These are phyloP conservation scores for Acrocyrtus sp. DNA, from an alignment of 2,888 invertebrate species.

Conservation along the genomic window DNA sequence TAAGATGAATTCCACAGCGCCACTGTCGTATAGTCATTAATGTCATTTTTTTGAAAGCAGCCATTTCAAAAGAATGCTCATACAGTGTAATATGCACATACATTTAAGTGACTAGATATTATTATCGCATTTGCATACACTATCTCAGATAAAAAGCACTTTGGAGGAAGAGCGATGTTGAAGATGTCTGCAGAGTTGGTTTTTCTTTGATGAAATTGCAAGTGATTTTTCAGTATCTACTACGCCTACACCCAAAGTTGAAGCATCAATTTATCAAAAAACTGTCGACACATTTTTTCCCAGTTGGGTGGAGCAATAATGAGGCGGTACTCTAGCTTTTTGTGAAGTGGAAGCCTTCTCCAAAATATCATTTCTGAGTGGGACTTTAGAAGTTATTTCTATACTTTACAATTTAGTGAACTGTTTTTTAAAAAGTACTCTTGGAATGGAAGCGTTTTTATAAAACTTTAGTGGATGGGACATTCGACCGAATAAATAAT, in stretches of 20 bases:
- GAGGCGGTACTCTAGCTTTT: background rate
- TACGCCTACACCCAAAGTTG: background rate
- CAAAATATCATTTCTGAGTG: background rate
- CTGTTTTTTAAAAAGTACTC: too few relatives aligned
- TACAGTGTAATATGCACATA: background rate
- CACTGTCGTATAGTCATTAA: too few relatives aligned
- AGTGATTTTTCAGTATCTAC: too few relatives aligned
- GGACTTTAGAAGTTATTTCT: too few relatives aligned
- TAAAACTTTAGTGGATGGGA: too few relatives aligned
- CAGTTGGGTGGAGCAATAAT: background rate
- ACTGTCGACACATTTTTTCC: background rate
- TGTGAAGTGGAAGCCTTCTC: background rate
- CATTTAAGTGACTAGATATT: background rate
- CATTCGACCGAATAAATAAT: too few relatives aligned
- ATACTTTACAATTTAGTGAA: too few relatives aligned
- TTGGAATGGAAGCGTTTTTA: too few relatives aligned
- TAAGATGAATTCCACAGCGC: too few relatives aligned
- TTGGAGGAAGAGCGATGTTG: too few relatives aligned
- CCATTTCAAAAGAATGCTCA: background rate
- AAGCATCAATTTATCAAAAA: slow-evolving; percentile 18
- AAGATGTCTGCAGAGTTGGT: background rate
- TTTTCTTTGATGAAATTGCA: background rate
- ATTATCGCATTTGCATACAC: slow-evolving; percentile 7
- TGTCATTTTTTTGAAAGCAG: background rate
- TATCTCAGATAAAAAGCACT: background rate